These are phyloP conservation scores for Anneissia japonica DNA, from an alignment of 35 echinoderm and acorn worm genomes.

Conservation along the genomic window DNA sequence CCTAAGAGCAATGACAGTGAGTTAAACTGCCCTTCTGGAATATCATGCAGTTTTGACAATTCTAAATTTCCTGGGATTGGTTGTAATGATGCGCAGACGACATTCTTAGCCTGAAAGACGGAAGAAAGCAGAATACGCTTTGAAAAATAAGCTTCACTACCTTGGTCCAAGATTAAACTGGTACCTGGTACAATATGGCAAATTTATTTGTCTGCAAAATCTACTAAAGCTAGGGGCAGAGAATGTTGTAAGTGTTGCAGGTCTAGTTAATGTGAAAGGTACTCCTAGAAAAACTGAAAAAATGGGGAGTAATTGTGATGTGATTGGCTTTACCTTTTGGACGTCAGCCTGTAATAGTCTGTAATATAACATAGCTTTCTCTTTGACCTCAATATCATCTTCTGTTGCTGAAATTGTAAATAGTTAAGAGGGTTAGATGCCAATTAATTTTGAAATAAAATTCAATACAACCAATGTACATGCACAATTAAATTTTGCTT, in stretches of 20 bases:
- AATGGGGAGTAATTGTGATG: too few relatives aligned
- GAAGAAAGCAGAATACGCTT: neutral
- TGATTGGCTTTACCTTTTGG: neutral
- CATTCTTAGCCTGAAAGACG: neutral
- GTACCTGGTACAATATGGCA: too few relatives aligned
- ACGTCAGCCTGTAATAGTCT: neutral
- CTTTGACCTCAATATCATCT: neutral
- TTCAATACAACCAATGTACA: too few relatives aligned
- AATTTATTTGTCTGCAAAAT: too few relatives aligned
- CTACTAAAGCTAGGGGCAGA: too few relatives aligned
- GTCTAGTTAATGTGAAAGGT: too few relatives aligned
- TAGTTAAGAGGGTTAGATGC: neutral
- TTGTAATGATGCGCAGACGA: neutral
- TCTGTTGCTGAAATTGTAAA: neutral
- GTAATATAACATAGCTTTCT: conserved; percentile 9
- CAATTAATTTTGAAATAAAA: neutral
- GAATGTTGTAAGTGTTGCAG: too few relatives aligned
- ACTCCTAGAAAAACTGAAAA: too few relatives aligned
- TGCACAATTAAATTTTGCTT: too few relatives aligned
- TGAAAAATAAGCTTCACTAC: too few relatives aligned
- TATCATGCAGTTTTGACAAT: neutral
- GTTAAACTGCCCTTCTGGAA: neutral
- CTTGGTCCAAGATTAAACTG: too few relatives aligned
- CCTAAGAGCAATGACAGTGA: neutral
- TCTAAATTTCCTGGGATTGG: neutral